Conservation (phyloP, 2,113 vertebrate genomes). For the Poeciliopsis prolifica region DNA sequence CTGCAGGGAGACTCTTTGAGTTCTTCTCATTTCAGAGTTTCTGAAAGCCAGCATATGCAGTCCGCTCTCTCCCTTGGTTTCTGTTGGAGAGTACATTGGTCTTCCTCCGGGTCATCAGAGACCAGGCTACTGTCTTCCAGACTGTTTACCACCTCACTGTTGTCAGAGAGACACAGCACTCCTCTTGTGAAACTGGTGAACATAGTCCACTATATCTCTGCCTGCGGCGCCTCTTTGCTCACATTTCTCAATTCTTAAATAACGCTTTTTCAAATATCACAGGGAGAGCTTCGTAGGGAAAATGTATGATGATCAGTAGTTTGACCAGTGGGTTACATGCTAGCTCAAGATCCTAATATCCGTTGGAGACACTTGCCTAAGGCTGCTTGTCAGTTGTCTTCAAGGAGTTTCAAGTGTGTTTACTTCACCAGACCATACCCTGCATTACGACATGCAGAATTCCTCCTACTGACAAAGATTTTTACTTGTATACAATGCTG, state of each 20-base stretch:
- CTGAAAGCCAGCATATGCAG: slow-evolving; percentile 55
- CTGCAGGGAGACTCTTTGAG: slow-evolving; percentile 66
- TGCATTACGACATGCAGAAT: slow-evolving; percentile 6
- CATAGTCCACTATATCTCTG: slow-evolving; percentile 36
- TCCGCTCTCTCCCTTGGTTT: slow-evolving; percentile 55
- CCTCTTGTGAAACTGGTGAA: slow-evolving; percentile 47
- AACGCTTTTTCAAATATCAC: slow-evolving; percentile 34
- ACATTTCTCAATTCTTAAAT: slow-evolving; percentile 16
- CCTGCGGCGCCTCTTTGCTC: slow-evolving; percentile 31
- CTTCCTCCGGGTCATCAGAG: slow-evolving; percentile 60
- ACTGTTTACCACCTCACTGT: slow-evolving; percentile 56
- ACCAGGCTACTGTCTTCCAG: slow-evolving; percentile 51
- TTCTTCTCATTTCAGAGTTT: slow-evolving; percentile 75
- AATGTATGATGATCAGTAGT: slow-evolving; percentile 44
- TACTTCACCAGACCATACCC: background rate
- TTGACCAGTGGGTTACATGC: slow-evolving; percentile 34
- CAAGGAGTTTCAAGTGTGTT: background rate
- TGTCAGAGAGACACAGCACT: slow-evolving; percentile 58
- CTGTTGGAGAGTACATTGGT: slow-evolving; percentile 47
- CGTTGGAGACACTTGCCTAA: slow-evolving; percentile 19
- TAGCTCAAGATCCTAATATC: slow-evolving; percentile 30
- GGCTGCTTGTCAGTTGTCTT: slow-evolving; percentile 10
- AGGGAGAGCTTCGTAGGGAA: slow-evolving; percentile 21
- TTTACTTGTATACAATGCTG: background rate
- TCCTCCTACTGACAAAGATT: background rate